Conservation (phyloP, 2,797 vertebrate genomes). For the Pelobates cultripes region DNA sequence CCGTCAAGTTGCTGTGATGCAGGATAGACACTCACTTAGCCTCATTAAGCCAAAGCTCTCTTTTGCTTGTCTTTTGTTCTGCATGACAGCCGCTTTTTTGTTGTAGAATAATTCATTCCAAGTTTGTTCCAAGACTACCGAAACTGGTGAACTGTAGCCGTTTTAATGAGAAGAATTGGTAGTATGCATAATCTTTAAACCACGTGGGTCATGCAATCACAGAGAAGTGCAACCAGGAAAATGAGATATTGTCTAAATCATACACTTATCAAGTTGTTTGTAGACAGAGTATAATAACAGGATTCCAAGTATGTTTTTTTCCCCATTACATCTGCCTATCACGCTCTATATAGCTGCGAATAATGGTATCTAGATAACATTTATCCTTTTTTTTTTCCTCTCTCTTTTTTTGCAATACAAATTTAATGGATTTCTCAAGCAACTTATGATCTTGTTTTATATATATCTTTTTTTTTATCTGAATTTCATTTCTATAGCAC, state of each 20-base stretch:
- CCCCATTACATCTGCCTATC: slow-evolving; percentile 77
- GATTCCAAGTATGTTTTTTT: slow-evolving; percentile 77
- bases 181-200: slow-evolving; percentile 81
- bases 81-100: slow-evolving; percentile 89
- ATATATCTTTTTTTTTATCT: too few species aligned
- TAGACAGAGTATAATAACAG: slow-evolving; percentile 81
- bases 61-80: slow-evolving; percentile 85
- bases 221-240: slow-evolving; percentile 86
- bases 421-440: too few species aligned
- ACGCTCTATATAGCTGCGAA: slow-evolving; percentile 56
- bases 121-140: slow-evolving; percentile 82
- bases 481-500: too few species aligned
- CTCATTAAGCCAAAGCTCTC: slow-evolving; percentile 92
- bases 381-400: neutral
- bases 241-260: slow-evolving; percentile 82
- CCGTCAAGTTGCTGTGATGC: slow-evolving; percentile 78
- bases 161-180: slow-evolving; percentile 91
- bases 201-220: slow-evolving; percentile 84
- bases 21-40: slow-evolving; percentile 85
- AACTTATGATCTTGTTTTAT: too few species aligned
- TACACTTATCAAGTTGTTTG: slow-evolving; percentile 82
- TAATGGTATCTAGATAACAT: slow-evolving; percentile 23
- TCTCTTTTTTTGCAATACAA: too few species aligned
- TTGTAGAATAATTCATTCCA: slow-evolving; percentile 90
- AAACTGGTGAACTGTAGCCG: slow-evolving; percentile 88